A percentile compares a stretch with the other conserved stretches of the same genome.
phyloP scores from a whole-genome alignment of 2,888 invertebrate species.

The Plebejus anna region DNA sequence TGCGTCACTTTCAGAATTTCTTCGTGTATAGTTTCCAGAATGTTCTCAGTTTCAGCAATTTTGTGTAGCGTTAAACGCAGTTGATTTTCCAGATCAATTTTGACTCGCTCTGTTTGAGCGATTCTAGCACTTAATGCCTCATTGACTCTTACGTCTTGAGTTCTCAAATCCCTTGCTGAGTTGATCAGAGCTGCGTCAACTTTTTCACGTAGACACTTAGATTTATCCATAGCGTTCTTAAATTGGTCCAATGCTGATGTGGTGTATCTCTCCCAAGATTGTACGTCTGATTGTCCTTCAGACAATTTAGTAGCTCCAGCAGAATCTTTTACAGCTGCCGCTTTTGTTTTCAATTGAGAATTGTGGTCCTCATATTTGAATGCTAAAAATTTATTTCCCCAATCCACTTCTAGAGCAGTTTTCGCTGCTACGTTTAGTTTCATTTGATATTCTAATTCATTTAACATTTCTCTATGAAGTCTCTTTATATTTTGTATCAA shows the following conservation, averaged over 20 bases:
- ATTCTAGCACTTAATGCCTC: conserved; percentile 85
- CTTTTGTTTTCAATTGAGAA: conserved; percentile 84
- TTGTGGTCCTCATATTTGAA: conserved; percentile 87
- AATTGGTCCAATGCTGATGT: conserved; percentile 86
- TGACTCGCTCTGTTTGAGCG: conserved; percentile 87
- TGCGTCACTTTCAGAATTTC: conserved; percentile 68
- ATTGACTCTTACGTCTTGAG: conserved; percentile 90
- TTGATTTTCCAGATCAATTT: conserved; percentile 85
- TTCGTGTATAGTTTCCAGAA: conserved; percentile 61
- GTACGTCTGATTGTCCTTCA: conserved; percentile 89
- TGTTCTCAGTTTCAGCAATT: conserved; percentile 68
- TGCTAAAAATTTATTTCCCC: conserved; percentile 92
- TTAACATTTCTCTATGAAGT: conserved; percentile 81
- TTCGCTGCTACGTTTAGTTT: conserved; percentile 87
- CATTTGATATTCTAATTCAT: conserved; percentile 85
- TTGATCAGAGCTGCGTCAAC: conserved; percentile 87
- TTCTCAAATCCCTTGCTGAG: conserved; percentile 87
- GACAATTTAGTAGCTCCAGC: conserved; percentile 89
- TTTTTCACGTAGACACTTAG: conserved; percentile 84
- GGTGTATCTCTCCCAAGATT: conserved; percentile 91
- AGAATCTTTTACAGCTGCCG: conserved; percentile 85
- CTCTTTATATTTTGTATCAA: conserved; percentile 85
- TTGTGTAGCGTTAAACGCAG: conserved; percentile 72
- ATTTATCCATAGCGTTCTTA: conserved; percentile 86
- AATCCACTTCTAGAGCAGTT: conserved; percentile 89